Evolutionary conservation across 1,140 invertebrate species (phyloP).

Genomic region (Calliphora vicina): DNA sequence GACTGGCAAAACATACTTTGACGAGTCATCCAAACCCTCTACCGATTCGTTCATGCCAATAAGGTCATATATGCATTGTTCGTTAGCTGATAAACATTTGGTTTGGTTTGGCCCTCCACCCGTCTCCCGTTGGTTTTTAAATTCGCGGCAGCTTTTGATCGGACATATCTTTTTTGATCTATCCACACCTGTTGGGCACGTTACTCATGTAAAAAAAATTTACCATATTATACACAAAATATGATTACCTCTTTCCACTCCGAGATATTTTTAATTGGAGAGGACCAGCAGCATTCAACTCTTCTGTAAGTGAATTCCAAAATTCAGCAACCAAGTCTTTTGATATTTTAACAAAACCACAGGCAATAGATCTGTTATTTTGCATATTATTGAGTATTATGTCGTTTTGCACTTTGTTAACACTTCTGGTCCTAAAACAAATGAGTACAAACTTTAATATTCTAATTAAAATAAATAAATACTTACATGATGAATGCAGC

Average conservation of each 20-base stretch:
- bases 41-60: constrained; percentile 14
- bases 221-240: not conserved
- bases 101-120: not conserved
- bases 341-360: not conserved
- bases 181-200: not conserved
- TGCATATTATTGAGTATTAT: not conserved
- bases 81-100: not conserved
- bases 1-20: not conserved
- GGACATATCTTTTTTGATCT: not conserved
- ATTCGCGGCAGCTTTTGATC: not conserved
- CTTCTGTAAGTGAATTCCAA: not conserved
- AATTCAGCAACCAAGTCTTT: not conserved
- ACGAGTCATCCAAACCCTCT: not conserved
- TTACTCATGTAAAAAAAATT: not conserved
- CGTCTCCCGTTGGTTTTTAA: not conserved
- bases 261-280: not conserved
- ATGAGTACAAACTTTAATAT: not conserved
- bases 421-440: not conserved
- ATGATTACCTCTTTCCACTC: not conserved
- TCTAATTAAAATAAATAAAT: not conserved
- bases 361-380: not conserved
- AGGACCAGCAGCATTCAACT: not conserved
- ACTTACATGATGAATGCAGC: not conserved
- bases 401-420: not conserved
- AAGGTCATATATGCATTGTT: not conserved